Evolutionary conservation across 1,140 invertebrate species (phyloP).

Genomic region (Diabrotica virgifera): DNA sequence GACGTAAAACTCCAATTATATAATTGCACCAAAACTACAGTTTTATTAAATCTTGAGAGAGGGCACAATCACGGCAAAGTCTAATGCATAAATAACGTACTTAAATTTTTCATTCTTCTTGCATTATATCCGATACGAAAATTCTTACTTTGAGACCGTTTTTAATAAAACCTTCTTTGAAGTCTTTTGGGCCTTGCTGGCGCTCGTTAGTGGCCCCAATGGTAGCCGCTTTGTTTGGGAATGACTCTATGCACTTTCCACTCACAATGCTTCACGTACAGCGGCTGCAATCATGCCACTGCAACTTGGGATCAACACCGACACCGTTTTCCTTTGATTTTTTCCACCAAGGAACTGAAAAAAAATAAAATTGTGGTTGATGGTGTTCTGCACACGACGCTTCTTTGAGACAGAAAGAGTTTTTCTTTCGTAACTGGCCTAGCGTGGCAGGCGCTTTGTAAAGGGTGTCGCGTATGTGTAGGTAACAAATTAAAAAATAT

Average conservation of each 20-base stretch:
- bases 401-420: conserved; percentile 5
- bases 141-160: conserved; percentile 37
- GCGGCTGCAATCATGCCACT: conserved; percentile 30
- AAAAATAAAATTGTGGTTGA: neutral
- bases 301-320: conserved; percentile 3
- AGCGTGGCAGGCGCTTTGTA: neutral
- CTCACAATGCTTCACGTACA: conserved; percentile 36
- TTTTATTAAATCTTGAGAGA: neutral
- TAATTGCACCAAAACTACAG: neutral
- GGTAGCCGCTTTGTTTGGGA: conserved; percentile 38
- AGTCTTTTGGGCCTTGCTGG: conserved; percentile 29
- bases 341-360: conserved; percentile 7
- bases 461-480: no score
- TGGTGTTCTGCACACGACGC: neutral
- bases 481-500: no score
- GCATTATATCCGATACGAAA: conserved; percentile 32
- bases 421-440: conserved; percentile 8
- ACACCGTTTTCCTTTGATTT: conserved; percentile 11
- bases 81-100: neutral
- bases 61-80: neutral
- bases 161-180: conserved; percentile 42
- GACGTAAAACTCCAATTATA: neutral
- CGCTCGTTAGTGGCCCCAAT: conserved; percentile 39
- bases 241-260: conserved; percentile 40
- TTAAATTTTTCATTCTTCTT: conserved; percentile 19